Conservation (phyloP, 2,888 invertebrate genomes). For the Eristalis intricaria region DNA sequence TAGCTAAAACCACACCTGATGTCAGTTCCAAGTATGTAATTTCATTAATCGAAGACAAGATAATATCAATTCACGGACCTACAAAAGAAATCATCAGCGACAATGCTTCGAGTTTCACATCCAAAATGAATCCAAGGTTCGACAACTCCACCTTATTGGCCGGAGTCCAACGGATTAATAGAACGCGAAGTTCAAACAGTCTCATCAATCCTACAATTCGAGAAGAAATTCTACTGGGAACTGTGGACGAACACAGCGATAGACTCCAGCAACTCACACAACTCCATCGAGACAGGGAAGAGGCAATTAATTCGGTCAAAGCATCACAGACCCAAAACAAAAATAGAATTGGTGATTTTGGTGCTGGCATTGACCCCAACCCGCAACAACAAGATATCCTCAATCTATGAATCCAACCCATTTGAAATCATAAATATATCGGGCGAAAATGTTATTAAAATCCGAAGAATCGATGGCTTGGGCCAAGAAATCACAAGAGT, state of each 20-base stretch:
- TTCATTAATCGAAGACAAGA: too few species aligned
- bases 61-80: too few species aligned
- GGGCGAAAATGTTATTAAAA: slow-evolving; percentile 5
- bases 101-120: slow-evolving; percentile 19
- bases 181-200: too few species aligned
- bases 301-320: not conserved
- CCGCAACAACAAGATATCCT: not conserved
- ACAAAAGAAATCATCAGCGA: slow-evolving; percentile 20
- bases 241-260: slow-evolving; percentile 2
- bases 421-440: not conserved
- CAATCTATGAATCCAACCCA: too few species aligned
- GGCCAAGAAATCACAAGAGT: too few species aligned
- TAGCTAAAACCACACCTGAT: slow-evolving; percentile 6
- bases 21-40: too few species aligned
- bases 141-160: slow-evolving; percentile 30
- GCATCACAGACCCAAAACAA: not conserved
- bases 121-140: not conserved
- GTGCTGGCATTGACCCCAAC: not conserved
- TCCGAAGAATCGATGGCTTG: slow-evolving; percentile 1
- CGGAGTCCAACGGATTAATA: slow-evolving; percentile 24
- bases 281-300: slow-evolving; percentile 10
- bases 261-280: slow-evolving; percentile 1
- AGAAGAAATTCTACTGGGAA: slow-evolving; percentile 17
- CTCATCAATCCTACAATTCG: not conserved
- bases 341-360: not conserved